Percentiles rank a stretch among this genome's conserved stretches.
Evolutionary conservation across 2,888 invertebrate genomes (phyloP).

Genomic region (Oxystoma pomonae): DNA sequence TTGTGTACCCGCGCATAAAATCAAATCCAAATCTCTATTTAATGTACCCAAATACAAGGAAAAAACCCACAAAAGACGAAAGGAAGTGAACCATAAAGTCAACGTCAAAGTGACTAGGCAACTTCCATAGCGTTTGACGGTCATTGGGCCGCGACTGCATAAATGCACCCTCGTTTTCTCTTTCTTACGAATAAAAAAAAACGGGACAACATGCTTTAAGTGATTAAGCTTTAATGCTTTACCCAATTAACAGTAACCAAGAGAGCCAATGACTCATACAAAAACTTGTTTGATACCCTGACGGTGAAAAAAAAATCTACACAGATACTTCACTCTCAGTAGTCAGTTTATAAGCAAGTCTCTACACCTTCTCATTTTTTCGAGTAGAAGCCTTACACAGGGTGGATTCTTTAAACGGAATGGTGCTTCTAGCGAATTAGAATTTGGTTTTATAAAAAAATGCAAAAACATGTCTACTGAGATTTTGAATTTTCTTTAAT

Average conservation of each 20-base stretch:
- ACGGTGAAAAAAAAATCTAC: too few relatives aligned
- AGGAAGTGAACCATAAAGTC: neutral
- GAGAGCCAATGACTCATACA: constrained; percentile 38
- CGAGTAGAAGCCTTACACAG: too few relatives aligned
- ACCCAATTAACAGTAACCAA: constrained; percentile 11
- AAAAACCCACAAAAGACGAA: neutral
- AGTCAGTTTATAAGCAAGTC: too few relatives aligned
- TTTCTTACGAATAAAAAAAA: neutral
- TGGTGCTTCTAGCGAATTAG: too few relatives aligned
- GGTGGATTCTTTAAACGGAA: too few relatives aligned
- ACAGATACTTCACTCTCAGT: too few relatives aligned
- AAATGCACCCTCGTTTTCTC: neutral
- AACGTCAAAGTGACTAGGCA: neutral
- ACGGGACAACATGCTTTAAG: neutral
- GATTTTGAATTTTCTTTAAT: too few relatives aligned
- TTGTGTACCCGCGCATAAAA: too few relatives aligned
- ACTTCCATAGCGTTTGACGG: neutral
- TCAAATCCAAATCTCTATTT: neutral
- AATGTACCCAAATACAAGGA: constrained; percentile 6
- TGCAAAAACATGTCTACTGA: too few relatives aligned
- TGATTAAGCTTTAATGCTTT: neutral
- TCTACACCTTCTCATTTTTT: too few relatives aligned
- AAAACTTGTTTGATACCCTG: constrained; percentile 40
- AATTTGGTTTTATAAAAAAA: too few relatives aligned
- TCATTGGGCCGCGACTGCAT: neutral